These are phyloP conservation scores for Aramus guarauna DNA, from an alignment of 2,113 vertebrate species.

Conservation along the genomic window DNA sequence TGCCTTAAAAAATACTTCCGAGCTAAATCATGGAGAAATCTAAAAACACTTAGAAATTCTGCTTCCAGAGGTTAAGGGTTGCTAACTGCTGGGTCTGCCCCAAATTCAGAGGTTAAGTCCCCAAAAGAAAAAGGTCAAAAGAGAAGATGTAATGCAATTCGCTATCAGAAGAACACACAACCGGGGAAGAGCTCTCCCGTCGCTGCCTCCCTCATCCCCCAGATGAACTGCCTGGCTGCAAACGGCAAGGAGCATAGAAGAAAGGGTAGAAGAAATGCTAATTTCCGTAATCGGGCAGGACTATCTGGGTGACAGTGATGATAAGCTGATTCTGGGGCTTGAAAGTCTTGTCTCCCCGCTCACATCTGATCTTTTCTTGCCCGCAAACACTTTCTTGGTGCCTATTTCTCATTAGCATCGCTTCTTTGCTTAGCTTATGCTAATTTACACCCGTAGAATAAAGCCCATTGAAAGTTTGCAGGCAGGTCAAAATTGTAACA, in stretches of 20 bases:
- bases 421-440: background rate
- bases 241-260: background rate
- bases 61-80: background rate
- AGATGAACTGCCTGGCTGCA: background rate
- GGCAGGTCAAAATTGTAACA: background rate
- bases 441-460: background rate
- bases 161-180: background rate
- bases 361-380: background rate
- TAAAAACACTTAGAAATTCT: background rate
- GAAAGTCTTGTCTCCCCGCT: background rate
- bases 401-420: background rate
- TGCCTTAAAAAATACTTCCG: background rate
- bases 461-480: background rate
- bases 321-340: background rate
- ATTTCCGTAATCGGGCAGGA: background rate
- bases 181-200: background rate
- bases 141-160: background rate
- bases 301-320: rapidly evolving
- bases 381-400: background rate
- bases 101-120: background rate
- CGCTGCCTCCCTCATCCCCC: background rate
- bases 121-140: background rate
- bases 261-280: background rate
- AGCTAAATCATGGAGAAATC: background rate
- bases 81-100: background rate